Evolutionary conservation across 2,797 vertebrate species (phyloP).

Genomic region (Oreortyx pictus): DNA sequence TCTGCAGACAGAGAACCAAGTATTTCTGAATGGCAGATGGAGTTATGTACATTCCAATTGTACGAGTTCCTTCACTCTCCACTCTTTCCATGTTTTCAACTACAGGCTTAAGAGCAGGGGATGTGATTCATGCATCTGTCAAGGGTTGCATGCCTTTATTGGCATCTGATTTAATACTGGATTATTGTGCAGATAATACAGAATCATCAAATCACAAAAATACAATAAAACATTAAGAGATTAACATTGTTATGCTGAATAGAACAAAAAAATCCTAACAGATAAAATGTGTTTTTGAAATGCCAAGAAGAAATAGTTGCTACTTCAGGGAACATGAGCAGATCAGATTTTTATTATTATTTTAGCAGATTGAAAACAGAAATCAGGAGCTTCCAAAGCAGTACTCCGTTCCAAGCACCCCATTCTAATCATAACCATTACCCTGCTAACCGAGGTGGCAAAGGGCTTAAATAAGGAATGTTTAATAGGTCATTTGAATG

Average conservation of each 20-base stretch:
- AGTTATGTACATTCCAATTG: background rate
- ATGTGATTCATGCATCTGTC: background rate
- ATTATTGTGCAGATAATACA: background rate
- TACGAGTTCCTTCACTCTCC: background rate
- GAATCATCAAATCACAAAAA: background rate
- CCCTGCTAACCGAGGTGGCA: background rate
- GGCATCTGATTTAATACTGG: background rate
- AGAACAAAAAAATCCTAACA: background rate
- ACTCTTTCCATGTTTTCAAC: background rate
- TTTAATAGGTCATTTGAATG: background rate
- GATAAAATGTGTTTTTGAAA: background rate
- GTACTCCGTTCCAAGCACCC: background rate
- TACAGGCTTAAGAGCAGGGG: rapidly evolving
- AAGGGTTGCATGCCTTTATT: background rate
- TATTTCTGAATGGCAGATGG: background rate
- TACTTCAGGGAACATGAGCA: background rate
- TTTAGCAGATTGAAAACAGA: background rate
- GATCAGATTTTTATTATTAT: background rate
- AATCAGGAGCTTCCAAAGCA: background rate
- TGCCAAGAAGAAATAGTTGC: background rate
- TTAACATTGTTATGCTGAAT: rapidly evolving
- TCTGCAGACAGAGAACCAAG: rapidly evolving
- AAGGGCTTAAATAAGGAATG: background rate
- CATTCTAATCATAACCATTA: background rate
- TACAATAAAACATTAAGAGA: background rate